These are phyloP conservation scores for Rhagologus leucostigma DNA, from an alignment of 2,113 vertebrate species.

Conservation along the genomic window DNA sequence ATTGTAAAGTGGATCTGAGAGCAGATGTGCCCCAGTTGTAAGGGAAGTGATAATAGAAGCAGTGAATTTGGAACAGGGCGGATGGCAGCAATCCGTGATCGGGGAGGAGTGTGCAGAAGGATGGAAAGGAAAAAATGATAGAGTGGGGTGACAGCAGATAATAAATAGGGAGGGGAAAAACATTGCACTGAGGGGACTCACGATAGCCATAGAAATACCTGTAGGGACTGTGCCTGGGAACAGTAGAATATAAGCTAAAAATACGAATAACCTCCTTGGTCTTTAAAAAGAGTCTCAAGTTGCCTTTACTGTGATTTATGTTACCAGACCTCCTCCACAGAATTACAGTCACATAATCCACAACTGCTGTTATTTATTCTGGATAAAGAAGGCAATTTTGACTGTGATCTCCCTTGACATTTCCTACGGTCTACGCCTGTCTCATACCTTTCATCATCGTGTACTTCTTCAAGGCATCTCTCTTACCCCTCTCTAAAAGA, in stretches of 20 bases:
- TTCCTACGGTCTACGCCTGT: conserved; percentile 31
- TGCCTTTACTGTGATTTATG: neutral
- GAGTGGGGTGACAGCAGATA: neutral
- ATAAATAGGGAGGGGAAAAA: neutral
- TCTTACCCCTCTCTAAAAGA: conserved; percentile 28
- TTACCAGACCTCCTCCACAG: neutral
- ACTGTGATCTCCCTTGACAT: conserved; percentile 52
- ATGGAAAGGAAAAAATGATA: neutral
- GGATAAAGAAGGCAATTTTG: conserved; percentile 38
- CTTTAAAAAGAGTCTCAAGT: neutral
- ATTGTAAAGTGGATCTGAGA: neutral
- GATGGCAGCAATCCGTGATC: neutral
- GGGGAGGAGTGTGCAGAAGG: neutral
- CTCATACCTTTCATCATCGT: conserved; percentile 42
- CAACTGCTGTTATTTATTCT: conserved; percentile 38
- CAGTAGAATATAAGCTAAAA: neutral
- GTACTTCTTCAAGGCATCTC: conserved; percentile 26
- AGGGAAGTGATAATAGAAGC: neutral
- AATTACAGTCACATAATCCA: neutral
- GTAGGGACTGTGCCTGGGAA: neutral
- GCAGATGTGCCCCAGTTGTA: conserved; percentile 46
- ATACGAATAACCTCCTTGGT: neutral
- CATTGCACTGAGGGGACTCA: neutral
- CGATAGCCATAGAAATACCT: neutral
- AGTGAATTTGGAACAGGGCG: neutral